Percentiles rank a stretch among this genome's conserved stretches.
These are phyloP conservation scores for Perizoma flavofasciatum DNA, from an alignment of 2,888 invertebrate genomes.

Conservation along the genomic window DNA sequence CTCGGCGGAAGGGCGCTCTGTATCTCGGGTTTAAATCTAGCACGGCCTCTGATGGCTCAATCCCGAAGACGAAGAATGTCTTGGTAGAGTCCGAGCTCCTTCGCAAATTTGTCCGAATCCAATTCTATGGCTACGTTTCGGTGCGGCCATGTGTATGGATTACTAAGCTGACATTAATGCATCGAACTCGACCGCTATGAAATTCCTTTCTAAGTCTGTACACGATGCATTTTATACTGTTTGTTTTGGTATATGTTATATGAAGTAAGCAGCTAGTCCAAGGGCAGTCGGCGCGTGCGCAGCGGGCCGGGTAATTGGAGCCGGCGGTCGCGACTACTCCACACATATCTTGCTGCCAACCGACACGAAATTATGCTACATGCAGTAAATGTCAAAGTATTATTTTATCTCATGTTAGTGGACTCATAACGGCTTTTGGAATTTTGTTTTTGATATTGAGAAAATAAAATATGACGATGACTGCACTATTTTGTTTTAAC, in stretches of 20 bases:
- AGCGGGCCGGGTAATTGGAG: slow-evolving; percentile 53
- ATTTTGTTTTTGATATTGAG: neutral
- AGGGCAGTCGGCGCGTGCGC: slow-evolving; percentile 55
- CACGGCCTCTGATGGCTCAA: slow-evolving; percentile 74
- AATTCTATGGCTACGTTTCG: slow-evolving; percentile 57
- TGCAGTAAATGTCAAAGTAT: slow-evolving; percentile 35
- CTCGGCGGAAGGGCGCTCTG: slow-evolving; percentile 75
- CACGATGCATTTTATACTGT: slow-evolving; percentile 31
- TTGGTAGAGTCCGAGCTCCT: slow-evolving; percentile 45
- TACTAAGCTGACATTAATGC: slow-evolving; percentile 42
- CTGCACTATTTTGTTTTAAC: neutral
- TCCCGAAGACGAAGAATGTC: slow-evolving; percentile 69
- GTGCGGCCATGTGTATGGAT: slow-evolving; percentile 51
- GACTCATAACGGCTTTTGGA: slow-evolving; percentile 11
- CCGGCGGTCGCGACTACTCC: slow-evolving; percentile 42
- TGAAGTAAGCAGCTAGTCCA: slow-evolving; percentile 55
- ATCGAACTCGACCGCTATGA: slow-evolving; percentile 56
- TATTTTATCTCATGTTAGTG: slow-evolving; percentile 18
- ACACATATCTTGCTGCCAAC: slow-evolving; percentile 37
- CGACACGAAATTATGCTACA: slow-evolving; percentile 37
- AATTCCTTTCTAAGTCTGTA: slow-evolving; percentile 52
- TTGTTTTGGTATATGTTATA: slow-evolving; percentile 48
- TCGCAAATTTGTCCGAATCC: slow-evolving; percentile 56
- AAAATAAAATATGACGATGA: slow-evolving; percentile 8
- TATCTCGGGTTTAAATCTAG: slow-evolving; percentile 77